phyloP scores from a whole-genome alignment of 2,888 invertebrate species.

The Phyllotreta striolata region DNA sequence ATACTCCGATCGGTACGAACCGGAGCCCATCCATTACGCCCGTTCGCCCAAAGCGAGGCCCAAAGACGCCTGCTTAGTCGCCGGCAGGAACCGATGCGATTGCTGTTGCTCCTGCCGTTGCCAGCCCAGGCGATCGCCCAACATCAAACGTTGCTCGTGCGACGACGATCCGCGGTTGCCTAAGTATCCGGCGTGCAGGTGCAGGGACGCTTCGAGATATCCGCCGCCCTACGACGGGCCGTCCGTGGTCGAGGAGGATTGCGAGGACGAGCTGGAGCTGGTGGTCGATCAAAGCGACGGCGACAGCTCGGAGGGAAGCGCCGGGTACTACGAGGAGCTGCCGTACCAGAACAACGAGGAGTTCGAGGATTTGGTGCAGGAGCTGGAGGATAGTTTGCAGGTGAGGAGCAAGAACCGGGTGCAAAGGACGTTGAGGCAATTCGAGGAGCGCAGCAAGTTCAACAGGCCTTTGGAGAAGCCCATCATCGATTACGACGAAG shows the following conservation, averaged over 20 bases:
- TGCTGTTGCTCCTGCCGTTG: no score
- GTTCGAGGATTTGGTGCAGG: constrained; percentile 56
- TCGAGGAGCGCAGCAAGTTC: constrained; percentile 55
- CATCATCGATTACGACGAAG: constrained; percentile 47
- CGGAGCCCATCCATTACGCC: no score
- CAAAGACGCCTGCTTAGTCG: no score
- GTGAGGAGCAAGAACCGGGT: constrained; percentile 56
- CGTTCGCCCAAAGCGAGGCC: no score
- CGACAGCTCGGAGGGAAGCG: constrained; percentile 11
- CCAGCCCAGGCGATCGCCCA: no score
- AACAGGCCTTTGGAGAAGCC: constrained; percentile 56
- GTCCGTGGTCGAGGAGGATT: constrained; percentile 19
- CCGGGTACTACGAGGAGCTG: constrained; percentile 43
- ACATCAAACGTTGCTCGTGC: no score
- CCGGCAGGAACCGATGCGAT: no score
- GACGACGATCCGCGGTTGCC: no score
- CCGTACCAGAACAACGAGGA: constrained; percentile 58
- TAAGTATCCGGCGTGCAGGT: no score
- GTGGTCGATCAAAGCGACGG: constrained; percentile 16
- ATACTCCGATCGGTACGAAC: no score
- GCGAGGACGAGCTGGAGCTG: constrained; percentile 21
- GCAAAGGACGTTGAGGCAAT: constrained; percentile 56
- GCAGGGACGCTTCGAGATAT: no score
- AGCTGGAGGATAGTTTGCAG: constrained; percentile 58
- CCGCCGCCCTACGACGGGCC: no score